Evolutionary conservation across 2,888 invertebrate species (phyloP).

Genomic region (Folsomia candida): DNA sequence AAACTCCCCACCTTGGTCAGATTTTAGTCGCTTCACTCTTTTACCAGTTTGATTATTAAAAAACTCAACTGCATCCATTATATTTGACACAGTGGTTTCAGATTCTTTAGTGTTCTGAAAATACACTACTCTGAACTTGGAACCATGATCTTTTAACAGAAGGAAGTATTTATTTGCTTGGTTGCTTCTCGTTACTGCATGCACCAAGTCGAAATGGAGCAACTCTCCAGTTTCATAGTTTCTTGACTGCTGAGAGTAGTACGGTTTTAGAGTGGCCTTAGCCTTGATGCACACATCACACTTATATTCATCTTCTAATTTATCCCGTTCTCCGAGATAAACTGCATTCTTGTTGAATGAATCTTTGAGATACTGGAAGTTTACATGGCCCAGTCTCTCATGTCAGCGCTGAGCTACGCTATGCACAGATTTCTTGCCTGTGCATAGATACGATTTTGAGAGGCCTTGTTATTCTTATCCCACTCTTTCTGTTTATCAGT

Average conservation of each 20-base stretch:
- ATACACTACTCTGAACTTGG: slow-evolving; percentile 20
- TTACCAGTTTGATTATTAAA: slow-evolving; percentile 23
- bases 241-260: not conserved
- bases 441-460: no score
- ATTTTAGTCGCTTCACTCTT: slow-evolving; percentile 15
- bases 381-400: slow-evolving; percentile 30
- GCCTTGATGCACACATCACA: slow-evolving; percentile 22
- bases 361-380: slow-evolving; percentile 11
- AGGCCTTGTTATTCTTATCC: no score
- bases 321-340: slow-evolving; percentile 11
- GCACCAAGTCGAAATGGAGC: slow-evolving; percentile 21
- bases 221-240: slow-evolving; percentile 10
- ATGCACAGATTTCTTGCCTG: no score
- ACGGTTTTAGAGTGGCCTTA: slow-evolving; percentile 11
- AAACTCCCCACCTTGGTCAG: slow-evolving; percentile 29
- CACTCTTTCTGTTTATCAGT: no score
- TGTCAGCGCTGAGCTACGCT: no score
- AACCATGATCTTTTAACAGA: slow-evolving; percentile 25
- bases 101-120: slow-evolving; percentile 24
- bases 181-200: slow-evolving; percentile 3
- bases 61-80: slow-evolving; percentile 18
- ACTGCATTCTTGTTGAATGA: slow-evolving; percentile 26
- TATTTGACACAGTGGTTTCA: slow-evolving; percentile 8
- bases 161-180: slow-evolving; percentile 25
- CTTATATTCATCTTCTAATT: not conserved